phyloP scores from a whole-genome alignment of 2,113 vertebrate genomes.

The Indicator indicator region DNA sequence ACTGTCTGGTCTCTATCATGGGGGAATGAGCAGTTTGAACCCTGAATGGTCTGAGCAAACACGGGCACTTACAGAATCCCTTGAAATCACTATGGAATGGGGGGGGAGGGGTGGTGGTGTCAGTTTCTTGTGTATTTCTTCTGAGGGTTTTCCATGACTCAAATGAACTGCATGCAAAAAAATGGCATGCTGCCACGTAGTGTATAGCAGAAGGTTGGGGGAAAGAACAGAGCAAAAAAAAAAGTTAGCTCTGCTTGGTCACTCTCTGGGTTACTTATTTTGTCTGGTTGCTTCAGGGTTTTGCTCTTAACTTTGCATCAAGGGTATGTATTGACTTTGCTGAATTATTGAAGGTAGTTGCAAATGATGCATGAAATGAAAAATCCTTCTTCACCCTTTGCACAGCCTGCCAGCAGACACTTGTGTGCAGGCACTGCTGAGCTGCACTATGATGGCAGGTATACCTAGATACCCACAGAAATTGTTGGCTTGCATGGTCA shows the following conservation, averaged over 20 bases:
- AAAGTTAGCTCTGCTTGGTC: background rate
- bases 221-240: background rate
- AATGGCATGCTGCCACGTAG: background rate
- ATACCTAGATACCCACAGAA: background rate
- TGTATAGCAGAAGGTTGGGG: background rate
- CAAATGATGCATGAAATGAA: slow-evolving; percentile 72
- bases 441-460: background rate
- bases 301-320: slow-evolving; percentile 38
- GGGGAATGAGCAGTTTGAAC: background rate
- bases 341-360: slow-evolving; percentile 56
- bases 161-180: background rate
- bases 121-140: background rate
- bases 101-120: rapidly evolving
- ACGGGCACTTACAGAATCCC: background rate
- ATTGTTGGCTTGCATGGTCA: background rate
- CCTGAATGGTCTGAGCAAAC: background rate
- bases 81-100: background rate
- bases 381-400: slow-evolving; percentile 24
- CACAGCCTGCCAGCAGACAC: background rate
- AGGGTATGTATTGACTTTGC: slow-evolving; percentile 49
- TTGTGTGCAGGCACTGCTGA: background rate
- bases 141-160: background rate
- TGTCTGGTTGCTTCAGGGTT: slow-evolving; percentile 27
- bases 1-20: background rate
- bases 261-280: slow-evolving; percentile 8